Evolutionary conservation across 2,888 invertebrate species (phyloP), one percentile per base, ranked within the genome.

Genomic region (Heliconius aoede): DNA sequence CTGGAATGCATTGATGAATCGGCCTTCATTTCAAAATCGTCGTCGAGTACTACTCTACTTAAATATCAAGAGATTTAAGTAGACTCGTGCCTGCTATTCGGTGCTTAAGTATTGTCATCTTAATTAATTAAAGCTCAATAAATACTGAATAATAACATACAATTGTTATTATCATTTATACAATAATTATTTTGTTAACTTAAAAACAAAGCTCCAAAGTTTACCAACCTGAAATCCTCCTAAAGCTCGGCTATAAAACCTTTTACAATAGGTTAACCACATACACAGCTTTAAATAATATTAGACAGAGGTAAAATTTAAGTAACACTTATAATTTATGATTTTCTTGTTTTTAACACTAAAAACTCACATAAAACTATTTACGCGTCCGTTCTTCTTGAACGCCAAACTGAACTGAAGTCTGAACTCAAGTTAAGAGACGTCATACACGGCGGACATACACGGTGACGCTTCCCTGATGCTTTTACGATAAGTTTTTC

Each of bases 381-480:
- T 40, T 80, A 79, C 79, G 85, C 93, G 92, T 91, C 89, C 88
- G 84, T 87, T 84, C 87, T 82, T 82, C 83, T 85, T 84, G 86
- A 88, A 87, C 86, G 85, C 90, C 83, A 86, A 85, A 85, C 71
- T 55, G 55, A 55, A 76, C 87, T 88, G 87, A 89, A 93, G 58
- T 58, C n/a, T 46, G 7, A n/a, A 55, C 92, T 91, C 88, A 91
- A 90, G 89, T 89, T 89, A 90, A 91, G 87, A 87, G 89, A 85
- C 89, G 82, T 82, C 83, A 86, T 84, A 84, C 83, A 74, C 78
- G 80, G 80, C 80, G 81, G 46, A 46, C 46, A 46, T 81, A 78
- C 73, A 78, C 79, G 79, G 72, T 77, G 72, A 72, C 67, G 62
- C 74, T 80, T 74, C 79, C 76, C 78, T 80, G 77, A 75, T 80